Evolutionary conservation across 2,888 invertebrate genomes (phyloP).

Genomic region (Maniola hyperantus): DNA sequence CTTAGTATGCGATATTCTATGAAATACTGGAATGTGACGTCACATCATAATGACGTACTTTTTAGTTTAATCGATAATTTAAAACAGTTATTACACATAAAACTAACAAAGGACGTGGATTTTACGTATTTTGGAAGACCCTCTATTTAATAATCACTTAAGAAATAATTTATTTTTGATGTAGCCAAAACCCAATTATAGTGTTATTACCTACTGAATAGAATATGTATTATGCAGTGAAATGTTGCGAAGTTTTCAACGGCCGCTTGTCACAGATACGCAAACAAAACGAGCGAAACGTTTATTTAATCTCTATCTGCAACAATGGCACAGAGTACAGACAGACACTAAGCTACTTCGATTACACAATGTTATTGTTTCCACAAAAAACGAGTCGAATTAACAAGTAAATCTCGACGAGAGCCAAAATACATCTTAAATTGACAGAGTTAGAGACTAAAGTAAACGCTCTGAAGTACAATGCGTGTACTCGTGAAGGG

Average conservation of each 20-base stretch:
- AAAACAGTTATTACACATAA: no score
- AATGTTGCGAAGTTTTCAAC: neutral
- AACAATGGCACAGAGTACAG: slow-evolving; percentile 6
- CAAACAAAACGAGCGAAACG: neutral
- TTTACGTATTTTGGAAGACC: no score
- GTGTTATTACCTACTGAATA: no score
- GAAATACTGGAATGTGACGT: no score
- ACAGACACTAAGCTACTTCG: slow-evolving; percentile 18
- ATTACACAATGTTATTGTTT: slow-evolving; percentile 38
- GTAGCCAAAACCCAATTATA: no score
- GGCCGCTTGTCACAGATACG: neutral
- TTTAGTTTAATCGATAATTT: no score
- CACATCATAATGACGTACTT: no score
- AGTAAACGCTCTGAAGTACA: neutral
- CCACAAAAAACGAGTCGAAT: slow-evolving; percentile 22
- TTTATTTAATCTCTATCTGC: slow-evolving; percentile 5
- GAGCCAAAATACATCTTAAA: neutral
- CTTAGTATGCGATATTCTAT: no score
- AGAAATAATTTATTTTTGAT: no score
- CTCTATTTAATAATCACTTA: no score
- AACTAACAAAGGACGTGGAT: no score
- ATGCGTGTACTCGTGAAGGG: neutral
- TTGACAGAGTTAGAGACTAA: neutral
- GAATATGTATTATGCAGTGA: neutral
- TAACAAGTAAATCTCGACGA: neutral